Evolutionary conservation across 2,797 vertebrate genomes (phyloP), one percentile per base, ranked within the genome.

Genomic region (Rhyacichthys aspro): DNA sequence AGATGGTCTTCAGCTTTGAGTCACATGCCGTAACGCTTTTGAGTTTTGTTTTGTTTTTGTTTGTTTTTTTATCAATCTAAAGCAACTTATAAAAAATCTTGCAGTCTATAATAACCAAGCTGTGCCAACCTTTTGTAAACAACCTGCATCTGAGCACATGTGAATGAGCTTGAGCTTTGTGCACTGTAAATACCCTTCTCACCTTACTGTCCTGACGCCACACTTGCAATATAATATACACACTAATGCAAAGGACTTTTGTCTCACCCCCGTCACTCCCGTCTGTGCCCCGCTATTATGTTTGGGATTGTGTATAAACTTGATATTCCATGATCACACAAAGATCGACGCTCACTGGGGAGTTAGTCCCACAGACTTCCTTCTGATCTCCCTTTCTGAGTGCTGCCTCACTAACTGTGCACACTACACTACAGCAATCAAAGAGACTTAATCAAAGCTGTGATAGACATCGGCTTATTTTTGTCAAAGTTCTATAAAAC

Each of bases 401-500:
- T 41, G 50, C 49, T 49, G 44, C 64, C 59, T 67, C 53, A 33
- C 18, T 53, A 16, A 52, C 60, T 55, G 33, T 60, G 38, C 42
- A 60, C 65, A 67, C 38, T 19, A 52, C 52, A 67, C 34, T 45
- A 55, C 55, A 74, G 59, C 62, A 79, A 65, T 78, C 70, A 72
- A 73, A 81, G 74, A 82, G 68, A 86, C 74, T 66, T 50, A 72
- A 72, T 66, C 55, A 72, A 81, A 74, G 71, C 78, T 86, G 79
- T 79, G 78, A 79, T 61, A 47, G 17, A 61, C 44, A 66, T 43
- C 19, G 16, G 23, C 54, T 59, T 64, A 49, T 75, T 65, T 59
- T 50, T 58, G 23, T 69, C 11, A 0, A 12, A 68, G 48, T 43
- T 47, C 44, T 45, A 33, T 19, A 56, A 61, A 70, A 52, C 12